Conservation (phyloP, 1,140 invertebrate species). For the Ooceraea biroi region DNA sequence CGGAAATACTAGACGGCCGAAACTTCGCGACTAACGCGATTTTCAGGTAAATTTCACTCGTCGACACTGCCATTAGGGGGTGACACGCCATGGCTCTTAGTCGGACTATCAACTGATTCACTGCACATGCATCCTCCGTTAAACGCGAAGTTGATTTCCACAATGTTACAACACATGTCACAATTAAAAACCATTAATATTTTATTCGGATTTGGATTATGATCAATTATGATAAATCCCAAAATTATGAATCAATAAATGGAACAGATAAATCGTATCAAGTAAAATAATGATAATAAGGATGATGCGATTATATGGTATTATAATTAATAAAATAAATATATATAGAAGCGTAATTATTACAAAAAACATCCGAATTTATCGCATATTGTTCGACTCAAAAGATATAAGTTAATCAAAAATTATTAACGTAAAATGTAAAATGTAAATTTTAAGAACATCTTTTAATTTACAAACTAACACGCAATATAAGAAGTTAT, state of each 20-base stretch:
- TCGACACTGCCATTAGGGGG: conserved; percentile 76
- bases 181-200: too few relatives aligned
- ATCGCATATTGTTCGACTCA: background rate
- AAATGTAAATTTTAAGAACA: too few relatives aligned
- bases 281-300: background rate
- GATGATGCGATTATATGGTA: conserved; percentile 3
- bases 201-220: conserved; percentile 25
- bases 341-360: background rate
- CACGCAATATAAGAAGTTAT: background rate
- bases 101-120: conserved; percentile 62
- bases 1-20: conserved; percentile 71
- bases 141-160: conserved; percentile 12
- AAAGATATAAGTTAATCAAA: background rate
- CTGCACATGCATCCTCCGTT: conserved; percentile 15
- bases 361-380: background rate
- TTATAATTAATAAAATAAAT: background rate
- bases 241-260: background rate
- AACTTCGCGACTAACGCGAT: conserved; percentile 76
- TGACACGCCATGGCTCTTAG: conserved; percentile 79
- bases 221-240: conserved; percentile 2
- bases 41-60: conserved; percentile 78
- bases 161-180: background rate
- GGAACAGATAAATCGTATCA: background rate
- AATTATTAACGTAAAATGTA: background rate
- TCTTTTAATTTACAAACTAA: too few relatives aligned